phyloP scores from a whole-genome alignment of 2,797 vertebrate genomes.

The Centroberyx gerrardi region DNA sequence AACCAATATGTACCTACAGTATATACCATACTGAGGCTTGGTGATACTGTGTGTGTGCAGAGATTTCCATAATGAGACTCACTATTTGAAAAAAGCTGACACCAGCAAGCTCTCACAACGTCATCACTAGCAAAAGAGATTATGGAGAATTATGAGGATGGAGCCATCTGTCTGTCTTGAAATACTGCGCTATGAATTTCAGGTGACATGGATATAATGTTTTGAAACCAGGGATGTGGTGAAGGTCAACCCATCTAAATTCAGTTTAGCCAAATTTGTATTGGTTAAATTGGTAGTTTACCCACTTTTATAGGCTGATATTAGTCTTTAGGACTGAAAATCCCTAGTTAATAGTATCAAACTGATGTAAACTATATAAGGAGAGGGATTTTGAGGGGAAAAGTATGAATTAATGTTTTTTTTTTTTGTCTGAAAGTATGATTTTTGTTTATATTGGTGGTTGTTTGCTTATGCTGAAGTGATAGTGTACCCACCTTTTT shows the following conservation, averaged over 20 bases:
- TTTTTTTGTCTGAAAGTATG: background rate
- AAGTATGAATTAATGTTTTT: background rate
- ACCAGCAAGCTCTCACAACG: slow-evolving; percentile 36
- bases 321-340: background rate
- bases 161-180: slow-evolving; percentile 17
- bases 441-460: background rate
- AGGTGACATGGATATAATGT: too few relatives aligned
- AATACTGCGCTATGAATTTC: slow-evolving; percentile 16
- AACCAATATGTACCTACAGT: too few relatives aligned
- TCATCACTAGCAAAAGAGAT: slow-evolving; percentile 33
- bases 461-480: background rate
- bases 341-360: background rate
- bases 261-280: too few relatives aligned
- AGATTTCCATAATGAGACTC: slow-evolving; percentile 18
- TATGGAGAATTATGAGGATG: slow-evolving; percentile 22
- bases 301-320: too few relatives aligned
- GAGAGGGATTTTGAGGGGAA: too few relatives aligned
- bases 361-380: too few relatives aligned
- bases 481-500: background rate
- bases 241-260: too few relatives aligned
- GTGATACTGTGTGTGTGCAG: slow-evolving; percentile 23
- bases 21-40: slow-evolving; percentile 11
- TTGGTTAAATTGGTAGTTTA: too few relatives aligned
- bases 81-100: slow-evolving; percentile 51
- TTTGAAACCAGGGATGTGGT: too few relatives aligned